Evolutionary conservation across 1,140 invertebrate species (phyloP).

Genomic region (Muscidifurax raptorellus): DNA sequence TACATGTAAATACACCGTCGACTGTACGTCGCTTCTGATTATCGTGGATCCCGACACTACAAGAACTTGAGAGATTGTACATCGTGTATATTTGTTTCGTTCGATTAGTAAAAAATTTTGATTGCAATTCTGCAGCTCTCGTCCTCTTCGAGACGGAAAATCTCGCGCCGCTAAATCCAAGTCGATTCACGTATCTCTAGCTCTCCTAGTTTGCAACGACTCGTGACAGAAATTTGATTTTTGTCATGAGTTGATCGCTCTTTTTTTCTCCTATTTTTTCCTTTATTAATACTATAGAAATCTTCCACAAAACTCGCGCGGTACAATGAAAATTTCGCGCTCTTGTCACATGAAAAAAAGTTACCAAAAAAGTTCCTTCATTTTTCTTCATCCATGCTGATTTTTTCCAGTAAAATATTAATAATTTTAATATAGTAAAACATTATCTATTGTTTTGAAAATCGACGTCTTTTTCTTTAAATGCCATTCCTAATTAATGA

Average conservation of each 20-base stretch:
- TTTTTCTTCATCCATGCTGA: neutral
- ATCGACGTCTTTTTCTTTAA: neutral
- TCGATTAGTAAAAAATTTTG: conserved; percentile 42
- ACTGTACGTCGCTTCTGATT: conserved; percentile 39
- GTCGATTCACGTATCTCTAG: conserved; percentile 37
- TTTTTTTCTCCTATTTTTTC: neutral
- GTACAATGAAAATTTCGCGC: conserved; percentile 44
- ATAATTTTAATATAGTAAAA: neutral
- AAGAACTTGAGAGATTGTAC: conserved; percentile 43
- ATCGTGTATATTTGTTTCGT: neutral
- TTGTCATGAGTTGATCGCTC: conserved; percentile 17
- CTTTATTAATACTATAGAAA: conserved; percentile 48
- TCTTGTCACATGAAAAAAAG: conserved; percentile 9
- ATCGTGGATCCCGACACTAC: conserved; percentile 33
- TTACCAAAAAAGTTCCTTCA: conserved; percentile 18
- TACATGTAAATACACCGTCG: conserved; percentile 32
- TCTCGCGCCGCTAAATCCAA: conserved; percentile 30
- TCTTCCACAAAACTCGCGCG: conserved; percentile 19
- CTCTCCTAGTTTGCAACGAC: neutral
- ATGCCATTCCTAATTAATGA: neutral
- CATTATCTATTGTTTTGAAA: neutral
- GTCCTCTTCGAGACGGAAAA: conserved; percentile 5
- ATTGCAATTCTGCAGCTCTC: conserved; percentile 26
- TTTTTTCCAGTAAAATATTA: neutral
- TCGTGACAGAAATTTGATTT: conserved; percentile 52